Evolutionary conservation across 2,888 invertebrate species (phyloP).

Genomic region (Hybos culiciformis): DNA sequence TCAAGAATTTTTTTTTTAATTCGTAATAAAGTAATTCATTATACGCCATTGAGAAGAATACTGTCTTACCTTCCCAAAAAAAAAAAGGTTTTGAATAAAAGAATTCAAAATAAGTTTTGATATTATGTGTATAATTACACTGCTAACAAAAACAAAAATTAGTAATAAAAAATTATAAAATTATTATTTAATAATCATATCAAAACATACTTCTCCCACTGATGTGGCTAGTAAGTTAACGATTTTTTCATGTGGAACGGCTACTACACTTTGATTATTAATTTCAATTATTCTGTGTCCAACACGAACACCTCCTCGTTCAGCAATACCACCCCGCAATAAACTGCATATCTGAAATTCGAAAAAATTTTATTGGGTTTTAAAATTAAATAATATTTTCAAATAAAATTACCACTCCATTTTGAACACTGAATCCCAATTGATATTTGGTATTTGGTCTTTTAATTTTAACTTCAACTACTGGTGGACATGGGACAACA

Average conservation of each 20-base stretch:
- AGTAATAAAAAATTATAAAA: background rate
- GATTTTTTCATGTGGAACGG: slow-evolving; percentile 98
- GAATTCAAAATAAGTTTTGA: background rate
- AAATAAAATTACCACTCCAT: slow-evolving; percentile 72
- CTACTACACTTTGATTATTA: slow-evolving; percentile 98
- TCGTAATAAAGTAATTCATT: too few relatives aligned
- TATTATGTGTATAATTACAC: background rate
- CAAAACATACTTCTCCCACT: slow-evolving; percentile 79
- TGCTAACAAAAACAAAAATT: background rate
- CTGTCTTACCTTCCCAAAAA: too few relatives aligned
- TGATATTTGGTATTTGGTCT: slow-evolving; percentile 99
- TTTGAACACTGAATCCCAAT: slow-evolving; percentile 98
- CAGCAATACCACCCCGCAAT: slow-evolving; percentile 95
- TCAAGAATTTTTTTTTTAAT: background rate
- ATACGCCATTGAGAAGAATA: too few relatives aligned
- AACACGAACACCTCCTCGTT: slow-evolving; percentile 94
- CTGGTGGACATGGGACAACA: slow-evolving; percentile 98
- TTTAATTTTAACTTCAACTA: slow-evolving; percentile 98
- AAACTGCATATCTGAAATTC: slow-evolving; percentile 82
- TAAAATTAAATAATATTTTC: too few relatives aligned
- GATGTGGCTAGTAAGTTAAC: slow-evolving; percentile 97
- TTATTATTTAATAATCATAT: background rate
- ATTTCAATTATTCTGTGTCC: slow-evolving; percentile 99
- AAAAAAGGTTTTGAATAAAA: too few relatives aligned
- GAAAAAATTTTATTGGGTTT: background rate